phyloP scores from a whole-genome alignment of 2,888 invertebrate genomes.

The Heliothis peltigera region DNA sequence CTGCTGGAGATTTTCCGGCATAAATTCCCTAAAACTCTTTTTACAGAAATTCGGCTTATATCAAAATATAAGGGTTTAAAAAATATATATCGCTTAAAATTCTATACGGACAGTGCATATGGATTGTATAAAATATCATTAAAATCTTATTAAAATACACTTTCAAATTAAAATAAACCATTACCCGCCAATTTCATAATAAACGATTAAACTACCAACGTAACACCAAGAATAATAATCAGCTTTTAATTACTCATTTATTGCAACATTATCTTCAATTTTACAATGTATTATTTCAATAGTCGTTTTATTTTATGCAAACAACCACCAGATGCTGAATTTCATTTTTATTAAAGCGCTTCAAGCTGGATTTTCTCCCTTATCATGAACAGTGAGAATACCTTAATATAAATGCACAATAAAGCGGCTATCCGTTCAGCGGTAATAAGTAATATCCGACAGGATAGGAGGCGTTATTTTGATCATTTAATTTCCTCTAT shows the following conservation, averaged over 20 bases:
- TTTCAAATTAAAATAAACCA: not conserved
- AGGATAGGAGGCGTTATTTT: conserved; percentile 55
- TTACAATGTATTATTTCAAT: not conserved
- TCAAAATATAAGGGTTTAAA: no score
- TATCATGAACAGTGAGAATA: not conserved
- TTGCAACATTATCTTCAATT: conserved; percentile 3
- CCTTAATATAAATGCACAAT: conserved; percentile 1
- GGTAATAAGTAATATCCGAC: conserved; percentile 58
- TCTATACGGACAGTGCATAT: no score
- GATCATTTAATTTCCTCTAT: conserved; percentile 61
- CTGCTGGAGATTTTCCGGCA: no score
- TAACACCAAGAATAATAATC: not conserved
- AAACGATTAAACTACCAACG: not conserved
- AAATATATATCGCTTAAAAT: no score
- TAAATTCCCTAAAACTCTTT: no score
- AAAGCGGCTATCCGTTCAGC: conserved; percentile 25
- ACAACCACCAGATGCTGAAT: not conserved
- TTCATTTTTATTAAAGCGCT: conserved; percentile 6
- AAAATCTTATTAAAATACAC: no score
- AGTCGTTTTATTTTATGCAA: conserved; percentile 1
- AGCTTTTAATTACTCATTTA: not conserved
- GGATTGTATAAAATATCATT: no score
- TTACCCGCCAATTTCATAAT: not conserved
- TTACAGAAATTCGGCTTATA: no score
- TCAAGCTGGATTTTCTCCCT: not conserved